Percentiles rank a stretch among this genome's conserved stretches.
phyloP scores from a whole-genome alignment of 2,113 vertebrate genomes.

The Chunga burmeisteri region DNA sequence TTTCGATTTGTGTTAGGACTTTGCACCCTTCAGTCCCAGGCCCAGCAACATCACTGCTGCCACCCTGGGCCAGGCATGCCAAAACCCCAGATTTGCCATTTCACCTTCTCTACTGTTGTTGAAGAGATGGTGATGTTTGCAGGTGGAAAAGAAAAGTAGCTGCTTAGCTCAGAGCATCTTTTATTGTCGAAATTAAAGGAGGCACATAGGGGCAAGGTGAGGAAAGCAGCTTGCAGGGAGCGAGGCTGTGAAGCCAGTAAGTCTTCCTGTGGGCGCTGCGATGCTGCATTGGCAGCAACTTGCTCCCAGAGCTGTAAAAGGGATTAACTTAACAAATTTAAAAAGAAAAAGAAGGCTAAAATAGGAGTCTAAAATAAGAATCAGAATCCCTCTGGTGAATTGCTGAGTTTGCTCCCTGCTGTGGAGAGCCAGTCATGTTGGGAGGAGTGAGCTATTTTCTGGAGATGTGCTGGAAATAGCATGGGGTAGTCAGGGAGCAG shows the following conservation, averaged over 20 bases:
- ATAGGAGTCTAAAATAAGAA: constrained; percentile 57
- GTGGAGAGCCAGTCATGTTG: not conserved
- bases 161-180: not conserved
- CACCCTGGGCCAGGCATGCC: not conserved
- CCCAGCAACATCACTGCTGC: not conserved
- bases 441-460: constrained; percentile 35
- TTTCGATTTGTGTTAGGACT: not conserved
- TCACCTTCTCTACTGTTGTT: not conserved
- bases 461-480: constrained; percentile 40
- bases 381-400: constrained; percentile 58
- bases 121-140: not conserved
- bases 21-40: not conserved
- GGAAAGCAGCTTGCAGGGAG: not conserved
- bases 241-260: not conserved
- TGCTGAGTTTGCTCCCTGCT: not conserved
- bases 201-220: not conserved
- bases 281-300: not conserved
- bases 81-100: not conserved
- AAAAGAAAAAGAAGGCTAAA: constrained; percentile 32
- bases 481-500: not conserved
- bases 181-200: not conserved
- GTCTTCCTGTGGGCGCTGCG: rapidly evolving
- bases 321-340: constrained; percentile 38
- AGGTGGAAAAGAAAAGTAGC: not conserved
- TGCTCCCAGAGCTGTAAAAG: not conserved